phyloP scores from a whole-genome alignment of 2,888 invertebrate genomes.

The Drosophila picticornis region DNA sequence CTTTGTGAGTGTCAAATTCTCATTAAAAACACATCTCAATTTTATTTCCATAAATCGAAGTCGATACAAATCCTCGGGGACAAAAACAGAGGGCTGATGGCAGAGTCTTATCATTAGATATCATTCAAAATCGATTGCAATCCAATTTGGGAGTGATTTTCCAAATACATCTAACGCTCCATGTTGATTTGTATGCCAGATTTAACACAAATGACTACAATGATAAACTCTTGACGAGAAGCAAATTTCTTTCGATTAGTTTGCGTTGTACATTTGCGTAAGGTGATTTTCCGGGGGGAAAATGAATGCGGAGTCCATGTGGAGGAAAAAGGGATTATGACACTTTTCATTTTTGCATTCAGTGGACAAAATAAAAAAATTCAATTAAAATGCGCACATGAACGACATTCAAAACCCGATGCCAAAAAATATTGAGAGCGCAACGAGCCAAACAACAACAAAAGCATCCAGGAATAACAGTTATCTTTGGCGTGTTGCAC shows the following conservation, averaged over 20 bases:
- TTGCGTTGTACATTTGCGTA: constrained; percentile 6
- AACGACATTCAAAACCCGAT: constrained; percentile 43
- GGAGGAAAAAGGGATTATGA: constrained; percentile 57
- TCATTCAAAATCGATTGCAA: constrained; percentile 67
- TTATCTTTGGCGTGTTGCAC: background rate
- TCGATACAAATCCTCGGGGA: constrained; percentile 21
- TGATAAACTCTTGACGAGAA: constrained; percentile 33
- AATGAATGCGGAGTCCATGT: constrained; percentile 12
- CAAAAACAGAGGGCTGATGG: constrained; percentile 10
- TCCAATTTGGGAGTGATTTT: constrained; percentile 66
- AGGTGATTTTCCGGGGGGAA: background rate
- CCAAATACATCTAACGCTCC: constrained; percentile 33
- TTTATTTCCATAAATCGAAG: constrained; percentile 69
- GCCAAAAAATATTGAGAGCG: constrained; percentile 69
- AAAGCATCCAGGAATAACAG: constrained; percentile 19
- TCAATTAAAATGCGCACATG: constrained; percentile 74
- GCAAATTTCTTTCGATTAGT: constrained; percentile 2
- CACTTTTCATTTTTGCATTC: constrained; percentile 71
- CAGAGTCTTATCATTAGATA: constrained; percentile 17
- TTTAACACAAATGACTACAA: constrained; percentile 29
- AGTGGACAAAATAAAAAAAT: constrained; percentile 74
- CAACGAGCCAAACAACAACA: constrained; percentile 57
- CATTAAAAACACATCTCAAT: constrained; percentile 74
- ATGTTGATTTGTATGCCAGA: constrained; percentile 23
- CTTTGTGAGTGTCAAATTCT: constrained; percentile 38